Percentiles rank a stretch among this genome's conserved stretches.
Evolutionary conservation across 1,140 invertebrate species (phyloP).

Genomic region (Kradibia gibbosae): DNA sequence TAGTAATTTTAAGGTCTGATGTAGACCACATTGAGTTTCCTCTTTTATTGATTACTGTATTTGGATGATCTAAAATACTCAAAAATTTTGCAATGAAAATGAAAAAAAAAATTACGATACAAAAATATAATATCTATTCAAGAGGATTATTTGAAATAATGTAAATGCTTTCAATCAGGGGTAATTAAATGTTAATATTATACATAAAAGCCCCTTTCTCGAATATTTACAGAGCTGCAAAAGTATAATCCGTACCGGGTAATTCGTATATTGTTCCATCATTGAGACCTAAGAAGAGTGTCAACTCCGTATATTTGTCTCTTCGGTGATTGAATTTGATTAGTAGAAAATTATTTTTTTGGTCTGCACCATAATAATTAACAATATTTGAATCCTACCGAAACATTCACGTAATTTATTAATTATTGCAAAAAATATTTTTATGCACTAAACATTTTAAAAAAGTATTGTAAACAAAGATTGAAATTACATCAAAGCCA

Average conservation of each 20-base stretch:
- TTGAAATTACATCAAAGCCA: too few species aligned
- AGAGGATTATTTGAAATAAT: too few species aligned
- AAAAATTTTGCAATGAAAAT: not conserved
- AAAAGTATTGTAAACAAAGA: too few species aligned
- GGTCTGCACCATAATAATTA: conserved; percentile 65
- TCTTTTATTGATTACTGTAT: conserved; percentile 64
- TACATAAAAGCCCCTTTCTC: too few species aligned
- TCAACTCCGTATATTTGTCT: conserved; percentile 66
- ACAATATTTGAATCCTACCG: conserved; percentile 56
- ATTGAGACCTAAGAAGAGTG: conserved; percentile 67
- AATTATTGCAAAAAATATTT: too few species aligned
- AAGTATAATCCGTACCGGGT: conserved; percentile 65
- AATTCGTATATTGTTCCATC: conserved; percentile 72
- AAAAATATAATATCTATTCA: too few species aligned
- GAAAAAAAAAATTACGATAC: too few species aligned
- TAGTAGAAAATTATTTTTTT: conserved; percentile 66
- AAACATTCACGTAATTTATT: too few species aligned
- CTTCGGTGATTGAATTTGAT: conserved; percentile 66
- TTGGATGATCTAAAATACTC: conserved; percentile 64
- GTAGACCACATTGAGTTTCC: conserved; percentile 69
- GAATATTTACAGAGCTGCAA: not conserved
- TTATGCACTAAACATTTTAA: too few species aligned
- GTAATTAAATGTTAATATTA: too few species aligned
- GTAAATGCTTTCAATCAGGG: too few species aligned
- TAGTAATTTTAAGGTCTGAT: conserved; percentile 75